Evolutionary conservation across 2,797 vertebrate genomes (phyloP), one percentile per base, ranked within the genome.

Genomic region (Phataginus tricuspis): DNA sequence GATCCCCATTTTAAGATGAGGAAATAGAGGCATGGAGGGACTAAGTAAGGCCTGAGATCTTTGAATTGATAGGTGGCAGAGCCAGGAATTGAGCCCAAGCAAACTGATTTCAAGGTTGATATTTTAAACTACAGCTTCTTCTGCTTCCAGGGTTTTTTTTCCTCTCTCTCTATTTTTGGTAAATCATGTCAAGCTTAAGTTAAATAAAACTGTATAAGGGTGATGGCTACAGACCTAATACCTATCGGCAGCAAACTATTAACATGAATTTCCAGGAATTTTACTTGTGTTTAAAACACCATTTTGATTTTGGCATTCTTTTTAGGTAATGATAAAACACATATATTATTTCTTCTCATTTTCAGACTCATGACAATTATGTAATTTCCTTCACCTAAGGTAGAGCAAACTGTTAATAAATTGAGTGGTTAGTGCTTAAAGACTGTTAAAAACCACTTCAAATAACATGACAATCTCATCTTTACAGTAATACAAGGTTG

Each of bases 381-480:
- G 10, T 91, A 66, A 77, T 96, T 96, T 98, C 87, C 72, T 96
- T 93, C 80, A 96, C 94, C 96, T 97, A 96, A 97, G 96, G 92
- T 90, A 97, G 59, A 96, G 39, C 69, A 95, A 97, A 97, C 93
- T 80, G 88, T 91, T 97, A 97, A 97, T 96, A 96, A 97, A 98
- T 97, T 96, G 86, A 97, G 92, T 92, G 87, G 77, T 95, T 98
- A 84, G 23, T 90, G 16, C 95, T 98, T 97, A 90, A 97, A 97
- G 88, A 96, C 90, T 95, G 94, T 97, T 98, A 97, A 98, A 98
- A 97, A 80, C 75, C 86, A 94, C 97, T 98, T 97, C 96, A 98
- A 98, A 98, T 98, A 98, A 97, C 93, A 92, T 97, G 97, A 86
- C 94, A 97, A 92, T 98, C 85, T 94, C 97, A 97, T 98, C 94